Base-by-base conservation (phyloP, 2,113 vertebrate genomes). In the Mus pahari region DNA sequence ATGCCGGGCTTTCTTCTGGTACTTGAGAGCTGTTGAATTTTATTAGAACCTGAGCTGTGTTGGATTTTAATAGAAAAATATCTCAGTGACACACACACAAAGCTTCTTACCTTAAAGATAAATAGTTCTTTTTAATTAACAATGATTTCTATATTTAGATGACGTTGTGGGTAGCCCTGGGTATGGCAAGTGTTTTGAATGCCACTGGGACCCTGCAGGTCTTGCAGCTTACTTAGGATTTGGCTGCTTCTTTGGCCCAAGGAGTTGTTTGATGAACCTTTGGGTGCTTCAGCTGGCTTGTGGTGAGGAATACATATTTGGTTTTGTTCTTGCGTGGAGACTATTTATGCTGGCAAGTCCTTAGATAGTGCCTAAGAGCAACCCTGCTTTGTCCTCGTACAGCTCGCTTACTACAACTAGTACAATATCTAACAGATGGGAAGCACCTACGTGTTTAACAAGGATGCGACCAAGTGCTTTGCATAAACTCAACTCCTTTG, bases 281-380 rank as follows among this genome's bases (percentile, higher is more conserved):
- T 81, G 48, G 77, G 50, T 86, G 89, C 82, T 93, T 86, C 74
- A 75, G 91, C 70, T 71, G 11, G 91, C 70, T 53, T n/a, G 19
- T 36, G 77, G 68, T 92, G 64, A 96, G 89, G 89, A 77, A 94
- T 31, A 33, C 86, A 74, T 58, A 10, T 48, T 89, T 64, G 82
- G 94, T 96, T 96, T 96, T 96, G 88, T 83, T 95, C 92, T 91
- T 92, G 55, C 13, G 50, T 82, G 89, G 79, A 84, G 71, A 78
- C 84, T 94, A 84, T 74, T 94, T 83, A 26, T 68, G 55, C 66
- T 95, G 84, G 87, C 92, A 84, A 66, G 79, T 79, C 79, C 88
- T 94, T 62, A 82, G 75, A 31, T 33, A 45, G 86, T 73, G 78
- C 73, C 55, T 50, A n/a, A 58, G 70, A 84, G 36, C 64, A 92